These are phyloP conservation scores for Ophion ellenae DNA, from an alignment of 2,888 invertebrate genomes.

Conservation along the genomic window DNA sequence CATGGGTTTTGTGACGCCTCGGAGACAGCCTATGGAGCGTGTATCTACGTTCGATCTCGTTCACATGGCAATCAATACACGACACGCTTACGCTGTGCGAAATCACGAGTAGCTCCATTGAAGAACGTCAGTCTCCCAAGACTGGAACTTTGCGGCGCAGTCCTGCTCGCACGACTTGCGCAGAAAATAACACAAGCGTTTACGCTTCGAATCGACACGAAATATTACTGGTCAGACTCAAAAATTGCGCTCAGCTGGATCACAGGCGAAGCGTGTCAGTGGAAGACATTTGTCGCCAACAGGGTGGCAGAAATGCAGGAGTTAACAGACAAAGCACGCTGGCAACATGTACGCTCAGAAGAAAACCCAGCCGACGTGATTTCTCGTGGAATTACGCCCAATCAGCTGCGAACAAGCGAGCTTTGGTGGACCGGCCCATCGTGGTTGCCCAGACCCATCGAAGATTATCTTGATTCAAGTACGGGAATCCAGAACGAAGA, in stretches of 20 bases:
- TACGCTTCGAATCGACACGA: constrained; percentile 30
- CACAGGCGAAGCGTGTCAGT: constrained; percentile 28
- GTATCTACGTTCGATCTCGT: constrained; percentile 4
- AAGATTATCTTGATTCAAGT: constrained; percentile 6
- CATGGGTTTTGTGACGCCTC: constrained; percentile 38
- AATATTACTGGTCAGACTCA: constrained; percentile 56
- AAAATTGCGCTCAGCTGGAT: constrained; percentile 60
- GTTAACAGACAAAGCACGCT: constrained; percentile 5
- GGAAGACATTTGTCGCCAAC: constrained; percentile 59
- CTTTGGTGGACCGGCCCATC: constrained; percentile 68
- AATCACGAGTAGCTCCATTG: constrained; percentile 56
- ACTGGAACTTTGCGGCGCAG: constrained; percentile 45
- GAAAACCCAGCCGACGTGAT: constrained; percentile 66
- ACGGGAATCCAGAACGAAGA: constrained; percentile 6
- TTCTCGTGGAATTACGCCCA: constrained; percentile 45
- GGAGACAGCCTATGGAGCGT: constrained; percentile 14
- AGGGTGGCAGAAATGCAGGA: constrained; percentile 59
- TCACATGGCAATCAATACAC: background rate
- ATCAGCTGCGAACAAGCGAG: constrained; percentile 8
- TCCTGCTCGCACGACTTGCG: constrained; percentile 45
- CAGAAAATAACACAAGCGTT: constrained; percentile 42
- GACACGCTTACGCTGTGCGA: constrained; percentile 23
- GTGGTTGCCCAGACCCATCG: constrained; percentile 55
- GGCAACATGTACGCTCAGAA: constrained; percentile 56
- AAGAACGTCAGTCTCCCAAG: constrained; percentile 57